Base-by-base conservation (phyloP, 2,888 invertebrate genomes). In the Drosophila fungiperda region DNA sequence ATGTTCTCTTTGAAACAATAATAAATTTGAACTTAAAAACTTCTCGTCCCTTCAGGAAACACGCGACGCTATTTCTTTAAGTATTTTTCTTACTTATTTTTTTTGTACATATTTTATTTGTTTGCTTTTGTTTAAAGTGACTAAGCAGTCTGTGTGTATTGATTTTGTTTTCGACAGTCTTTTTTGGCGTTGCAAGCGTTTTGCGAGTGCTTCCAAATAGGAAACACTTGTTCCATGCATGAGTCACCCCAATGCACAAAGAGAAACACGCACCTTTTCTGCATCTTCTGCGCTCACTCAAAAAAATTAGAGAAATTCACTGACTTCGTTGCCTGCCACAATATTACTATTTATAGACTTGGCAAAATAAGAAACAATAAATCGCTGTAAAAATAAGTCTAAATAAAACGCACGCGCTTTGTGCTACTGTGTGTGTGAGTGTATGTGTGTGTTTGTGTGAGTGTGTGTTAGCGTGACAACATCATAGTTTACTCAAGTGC, bases 191-290 rank as follows among this genome's bases (percentile, higher is more conserved):
- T 57, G 8, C 48, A 11, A 62, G 33, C 20, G 54, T 45, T 42
- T 38, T 59, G 55, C 11, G 59, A 40, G 53, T 53, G 26, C 29
- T 23, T 26, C 48, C 58, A 7, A 54, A 76, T 50, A 15, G 15
- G 5, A 54, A 33, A 70, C 66, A 65, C 68, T 66, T 67, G 73
- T 59, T 59, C 52, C 76, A 42, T 55, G 68, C 85, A 71, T 85
- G 87, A 85, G 67, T 87, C 83, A 89, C 89, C 87, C 87, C 79
- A 84, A 66, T 76, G 74, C 72, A 81, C 57, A 66, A 58, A 63
- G 81, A 73, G 68, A 73, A 64, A 38, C 73, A 73, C 78, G 78
- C 78, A 78, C 68, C 73, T 68, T 68, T 69, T n/a, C n/a, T 55
- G 73, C 68, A 81, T 77, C 71, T 75, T 49, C 32, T 50, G 65